Evolutionary conservation across 2,888 invertebrate species (phyloP), one percentile per base, ranked within the genome.

Genomic region (Hirtodrosophila confusa): DNA sequence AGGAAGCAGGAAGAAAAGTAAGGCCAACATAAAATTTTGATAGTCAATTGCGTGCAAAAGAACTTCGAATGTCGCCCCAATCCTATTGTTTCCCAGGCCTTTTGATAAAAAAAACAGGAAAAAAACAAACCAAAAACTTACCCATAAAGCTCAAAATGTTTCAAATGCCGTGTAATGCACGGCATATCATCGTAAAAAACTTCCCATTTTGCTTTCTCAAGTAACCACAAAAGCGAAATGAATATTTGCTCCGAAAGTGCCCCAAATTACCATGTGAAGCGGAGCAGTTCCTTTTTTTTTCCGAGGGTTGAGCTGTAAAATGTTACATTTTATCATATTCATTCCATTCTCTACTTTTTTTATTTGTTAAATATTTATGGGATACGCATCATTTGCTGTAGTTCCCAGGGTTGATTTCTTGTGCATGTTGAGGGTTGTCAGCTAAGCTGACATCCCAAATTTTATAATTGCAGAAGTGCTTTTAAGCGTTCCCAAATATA

Each of bases 21-120:
- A 68, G 56, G 57, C 45, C 50, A 60, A 75, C 75, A 85, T 75
- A 61, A 75, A 83, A 73, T 80, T 61, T 86, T 83, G 67, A 75
- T 83, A 83, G 86, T 80, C 86, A 71, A 86, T 70, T 80, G 84
- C 84, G 75, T 83, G 75, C 72, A 66, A 66, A 72, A 67, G 69
- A 68, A 77, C 77, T 78, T 75, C 64, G 60, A 80, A 69, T 64
- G 57, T 70, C 62, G 66, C 9, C 53, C 45, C 31, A 17, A 36
- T 50, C 44, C 43, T 48, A 70, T 80, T 83, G 69, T 75, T 63
- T 58, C 33, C 31, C 43, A 37, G 31, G 10, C 12, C 41, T 17
- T 27, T 17, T 5, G 27, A 17, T 17, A 17, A 12, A 56, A 27
- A 11, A 39, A 12, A 37, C 27, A 4, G 29, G 12, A 56, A 27